Evolutionary conservation across 1,140 invertebrate species (phyloP).

Genomic region (Bombus soroeensis): DNA sequence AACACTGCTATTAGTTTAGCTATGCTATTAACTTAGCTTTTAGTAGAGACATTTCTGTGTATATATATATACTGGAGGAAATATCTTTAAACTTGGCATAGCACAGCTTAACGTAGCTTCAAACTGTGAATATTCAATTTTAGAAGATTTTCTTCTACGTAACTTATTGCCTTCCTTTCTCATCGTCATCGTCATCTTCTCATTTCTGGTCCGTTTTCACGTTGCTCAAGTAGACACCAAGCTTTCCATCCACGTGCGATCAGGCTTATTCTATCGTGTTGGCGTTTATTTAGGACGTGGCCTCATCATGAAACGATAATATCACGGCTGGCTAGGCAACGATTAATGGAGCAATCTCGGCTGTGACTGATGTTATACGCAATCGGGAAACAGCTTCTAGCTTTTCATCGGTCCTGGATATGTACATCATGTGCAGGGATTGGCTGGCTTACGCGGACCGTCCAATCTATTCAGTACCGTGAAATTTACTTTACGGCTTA

Average conservation of each 20-base stretch:
- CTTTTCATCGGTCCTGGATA: slow-evolving; percentile 52
- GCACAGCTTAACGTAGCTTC: no score
- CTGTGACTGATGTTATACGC: slow-evolving; percentile 53
- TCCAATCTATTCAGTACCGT: slow-evolving; percentile 44
- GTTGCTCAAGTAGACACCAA: neutral
- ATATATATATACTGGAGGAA: no score
- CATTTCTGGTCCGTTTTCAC: neutral
- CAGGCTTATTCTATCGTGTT: neutral
- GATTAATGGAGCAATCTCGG: slow-evolving; percentile 66
- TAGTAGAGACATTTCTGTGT: no score
- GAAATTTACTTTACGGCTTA: slow-evolving; percentile 62
- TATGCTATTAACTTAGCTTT: no score
- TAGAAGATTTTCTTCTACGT: neutral
- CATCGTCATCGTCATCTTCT: neutral
- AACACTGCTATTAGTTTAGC: no score
- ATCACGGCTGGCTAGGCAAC: slow-evolving; percentile 43
- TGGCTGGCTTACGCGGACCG: slow-evolving; percentile 34
- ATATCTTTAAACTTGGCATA: no score
- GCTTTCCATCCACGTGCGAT: neutral
- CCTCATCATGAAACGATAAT: slow-evolving; percentile 61
- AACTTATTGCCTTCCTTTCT: neutral
- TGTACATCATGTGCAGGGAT: slow-evolving; percentile 26
- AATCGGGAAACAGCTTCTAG: slow-evolving; percentile 59
- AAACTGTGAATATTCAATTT: no score
- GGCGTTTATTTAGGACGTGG: slow-evolving; percentile 63